Evolutionary conservation across 2,797 vertebrate species (phyloP), one percentile per base, ranked within the genome.

Genomic region (Semotilus atromaculatus): DNA sequence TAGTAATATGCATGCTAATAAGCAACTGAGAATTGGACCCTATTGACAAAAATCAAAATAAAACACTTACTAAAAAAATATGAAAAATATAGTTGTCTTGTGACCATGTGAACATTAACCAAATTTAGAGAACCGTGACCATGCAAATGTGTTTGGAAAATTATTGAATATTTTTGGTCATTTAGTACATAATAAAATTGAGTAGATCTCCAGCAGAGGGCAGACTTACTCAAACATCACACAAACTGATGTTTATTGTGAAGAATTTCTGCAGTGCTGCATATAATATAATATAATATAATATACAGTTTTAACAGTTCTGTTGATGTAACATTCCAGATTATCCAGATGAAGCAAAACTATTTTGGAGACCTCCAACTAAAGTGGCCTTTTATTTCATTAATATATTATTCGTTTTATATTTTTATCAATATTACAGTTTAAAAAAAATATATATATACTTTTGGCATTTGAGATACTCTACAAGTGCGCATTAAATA

Each of bases 131-230:
- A 40, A 71, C 3, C 1, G 1, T 29, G 40, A 29, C 11, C 16
- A 13, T 21, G 26, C 9, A 48, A 73, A 51, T 29, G 43, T 31
- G 7, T 11, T 45, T 34, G 9, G 5, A 31, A 21, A 34, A 31
- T 73, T 51, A 21, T 51, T 51, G 1, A 73, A 51, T 51, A 31
- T 31, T 73, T 73, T 11, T 31, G 8, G 29, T 31, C 43, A 31
- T n/a, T n/a, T n/a, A 48, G 71, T 34, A 34, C 29, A 74, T 21
- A 21, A 51, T 13, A 21, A 10, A 34, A 21, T 34, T 51, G 21
- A 67, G 10, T 34, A 79, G 4, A 80, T 51, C 21, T 68, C 78
- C 78, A 68, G 62, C 78, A 80, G 62, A 45, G 78, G 62, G 78
- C 78, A 80, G 40, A n/a, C 60, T 34, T 5, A 74, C 29, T 23